Evolutionary conservation across 2,113 vertebrate genomes (phyloP).

Genomic region (Progne subis): DNA sequence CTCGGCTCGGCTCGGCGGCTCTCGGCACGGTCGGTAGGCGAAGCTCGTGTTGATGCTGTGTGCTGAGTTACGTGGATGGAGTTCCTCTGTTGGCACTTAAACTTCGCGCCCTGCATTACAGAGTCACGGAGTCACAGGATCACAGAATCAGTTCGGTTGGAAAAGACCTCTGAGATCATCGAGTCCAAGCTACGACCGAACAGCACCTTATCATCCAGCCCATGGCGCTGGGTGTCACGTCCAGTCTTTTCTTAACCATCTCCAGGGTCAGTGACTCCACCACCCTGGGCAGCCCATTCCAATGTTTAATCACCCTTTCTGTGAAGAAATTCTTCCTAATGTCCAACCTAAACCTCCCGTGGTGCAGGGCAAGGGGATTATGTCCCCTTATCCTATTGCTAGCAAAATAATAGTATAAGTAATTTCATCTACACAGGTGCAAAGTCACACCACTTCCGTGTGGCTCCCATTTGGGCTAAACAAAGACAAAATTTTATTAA

Average conservation of each 20-base stretch:
- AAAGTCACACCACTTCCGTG: fast-evolving
- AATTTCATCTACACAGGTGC: not conserved
- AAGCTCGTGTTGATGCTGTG: fast-evolving
- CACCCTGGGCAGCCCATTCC: not conserved
- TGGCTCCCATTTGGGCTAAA: not conserved
- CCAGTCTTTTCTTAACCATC: too few species aligned
- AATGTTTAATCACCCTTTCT: not conserved
- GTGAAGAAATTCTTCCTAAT: not conserved
- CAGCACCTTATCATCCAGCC: not conserved
- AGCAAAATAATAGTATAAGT: not conserved
- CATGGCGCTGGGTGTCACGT: not conserved
- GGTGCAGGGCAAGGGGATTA: too few species aligned
- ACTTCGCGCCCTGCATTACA: not conserved
- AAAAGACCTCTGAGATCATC: not conserved
- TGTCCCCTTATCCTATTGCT: not conserved
- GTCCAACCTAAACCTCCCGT: not conserved
- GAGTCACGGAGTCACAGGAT: not conserved
- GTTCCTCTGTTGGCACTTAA: not conserved
- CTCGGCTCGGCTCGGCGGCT: too few species aligned
- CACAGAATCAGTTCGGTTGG: not conserved
- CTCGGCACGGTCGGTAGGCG: fast-evolving
- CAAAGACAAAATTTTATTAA: not conserved
- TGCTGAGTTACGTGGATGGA: fast-evolving
- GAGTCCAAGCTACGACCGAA: not conserved
- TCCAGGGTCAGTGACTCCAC: not conserved